These are phyloP conservation scores for Allochrocebus solatus DNA, from an alignment of 2,797 vertebrate species.

Conservation along the genomic window DNA sequence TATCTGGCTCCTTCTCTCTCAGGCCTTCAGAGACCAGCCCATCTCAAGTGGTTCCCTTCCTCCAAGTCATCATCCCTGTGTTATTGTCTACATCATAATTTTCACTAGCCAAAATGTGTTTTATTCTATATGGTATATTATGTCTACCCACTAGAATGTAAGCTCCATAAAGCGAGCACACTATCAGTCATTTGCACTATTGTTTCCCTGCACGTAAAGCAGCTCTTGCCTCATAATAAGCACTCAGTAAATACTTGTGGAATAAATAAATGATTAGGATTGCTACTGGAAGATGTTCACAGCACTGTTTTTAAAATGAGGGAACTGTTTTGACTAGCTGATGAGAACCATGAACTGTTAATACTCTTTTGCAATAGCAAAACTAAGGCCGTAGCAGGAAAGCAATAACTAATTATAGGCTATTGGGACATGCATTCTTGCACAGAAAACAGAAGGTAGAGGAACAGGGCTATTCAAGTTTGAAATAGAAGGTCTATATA, in stretches of 20 bases:
- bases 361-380: not conserved
- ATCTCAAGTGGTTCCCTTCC: not conserved
- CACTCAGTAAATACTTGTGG: not conserved
- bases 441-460: not conserved
- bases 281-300: not conserved
- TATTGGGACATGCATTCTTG: not conserved
- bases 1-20: not conserved
- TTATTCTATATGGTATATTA: not conserved
- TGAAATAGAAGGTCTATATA: not conserved
- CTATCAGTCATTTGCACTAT: not conserved
- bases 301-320: not conserved
- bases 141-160: not conserved
- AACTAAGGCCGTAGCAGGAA: not conserved
- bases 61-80: not conserved
- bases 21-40: not conserved
- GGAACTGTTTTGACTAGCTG: not conserved
- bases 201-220: not conserved
- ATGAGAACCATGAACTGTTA: constrained; percentile 1
- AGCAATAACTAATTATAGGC: not conserved
- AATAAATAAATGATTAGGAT: not conserved
- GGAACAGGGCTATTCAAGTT: not conserved
- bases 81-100: not conserved
- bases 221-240: not conserved
- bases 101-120: not conserved
- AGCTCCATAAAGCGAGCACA: not conserved